Base-by-base conservation (phyloP, 2,888 invertebrate genomes). In the Chromoteleia sp. region DNA sequence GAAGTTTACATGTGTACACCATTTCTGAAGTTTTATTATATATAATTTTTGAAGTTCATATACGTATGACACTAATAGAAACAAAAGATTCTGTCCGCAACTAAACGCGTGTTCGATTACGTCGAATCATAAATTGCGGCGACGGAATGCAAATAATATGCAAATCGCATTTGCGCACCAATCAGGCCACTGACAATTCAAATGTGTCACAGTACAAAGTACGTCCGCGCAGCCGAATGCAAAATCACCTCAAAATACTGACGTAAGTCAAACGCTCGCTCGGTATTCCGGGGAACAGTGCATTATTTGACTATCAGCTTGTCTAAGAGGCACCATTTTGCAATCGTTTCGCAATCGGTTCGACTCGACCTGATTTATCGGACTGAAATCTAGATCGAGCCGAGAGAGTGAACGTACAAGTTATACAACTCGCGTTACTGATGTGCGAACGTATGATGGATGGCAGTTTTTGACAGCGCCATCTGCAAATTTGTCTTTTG, bases 271-370 rank as follows among this genome's bases (percentile, higher is more conserved):
- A 61, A 52, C 63, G 59, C 39, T 41, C 43, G 56, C 15, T 67
- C 54, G 73, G 52, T 80, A 80, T 74, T 80, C 74, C 65, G 59
- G 45, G 29, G 68, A 81, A 81, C 67, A 56, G 77, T 45, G 56
- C 73, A 77, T 74, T 82, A 82, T 82, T 82, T 78, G 77, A 82
- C 81, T 82, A 77, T 74, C 76, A 70, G 77, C 59, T 78, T 78
- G 81, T 82, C 77, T 82, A 70, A 77, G 74, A 78, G 77, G 77
- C 70, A 82, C 74, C 70, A 70, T 82, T 82, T 82, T 78, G 81
- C 81, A 77, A 82, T 77, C 76, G 74, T 82, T 82, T 82, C 74
- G 73, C 54, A 82, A 82, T 83, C 83, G 54, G 58, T 78, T 83
- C 70, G 81, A 75, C 58, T 75, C 78, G 75, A 67, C 68, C 76